Conservation (phyloP, 2,888 invertebrate species). For the Eilema sororculum region DNA sequence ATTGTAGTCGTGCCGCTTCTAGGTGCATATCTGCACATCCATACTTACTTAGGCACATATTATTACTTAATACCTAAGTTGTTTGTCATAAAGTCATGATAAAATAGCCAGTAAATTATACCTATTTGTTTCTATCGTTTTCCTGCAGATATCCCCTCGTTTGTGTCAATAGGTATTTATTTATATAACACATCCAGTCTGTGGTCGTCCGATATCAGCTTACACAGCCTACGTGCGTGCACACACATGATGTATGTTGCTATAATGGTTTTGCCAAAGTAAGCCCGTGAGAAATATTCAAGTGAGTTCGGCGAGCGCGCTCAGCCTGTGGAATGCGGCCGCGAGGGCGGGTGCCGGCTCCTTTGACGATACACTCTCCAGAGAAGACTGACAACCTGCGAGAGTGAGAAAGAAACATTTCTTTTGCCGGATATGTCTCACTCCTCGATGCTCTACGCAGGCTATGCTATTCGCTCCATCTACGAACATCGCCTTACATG, state of each 20-base stretch:
- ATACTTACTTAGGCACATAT: background rate
- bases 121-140: constrained; percentile 31
- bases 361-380: constrained; percentile 81
- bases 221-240: constrained; percentile 44
- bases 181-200: constrained; percentile 17
- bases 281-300: constrained; percentile 86
- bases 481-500: constrained; percentile 34
- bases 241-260: constrained; percentile 56
- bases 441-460: constrained; percentile 54
- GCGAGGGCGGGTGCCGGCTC: constrained; percentile 84
- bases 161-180: constrained; percentile 21
- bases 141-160: constrained; percentile 27
- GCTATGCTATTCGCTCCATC: constrained; percentile 46
- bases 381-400: constrained; percentile 78
- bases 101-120: constrained; percentile 39
- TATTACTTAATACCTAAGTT: background rate
- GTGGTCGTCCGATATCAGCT: constrained; percentile 33
- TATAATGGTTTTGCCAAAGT: constrained; percentile 82
- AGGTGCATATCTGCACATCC: background rate
- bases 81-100: constrained; percentile 18
- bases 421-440: constrained; percentile 68
- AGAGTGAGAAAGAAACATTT: constrained; percentile 76
- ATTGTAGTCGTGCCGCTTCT: background rate
- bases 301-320: constrained; percentile 75
- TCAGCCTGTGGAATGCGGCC: constrained; percentile 79